phyloP scores from a whole-genome alignment of 2,888 invertebrate genomes.

The Rhagophthalmus giganteus region DNA sequence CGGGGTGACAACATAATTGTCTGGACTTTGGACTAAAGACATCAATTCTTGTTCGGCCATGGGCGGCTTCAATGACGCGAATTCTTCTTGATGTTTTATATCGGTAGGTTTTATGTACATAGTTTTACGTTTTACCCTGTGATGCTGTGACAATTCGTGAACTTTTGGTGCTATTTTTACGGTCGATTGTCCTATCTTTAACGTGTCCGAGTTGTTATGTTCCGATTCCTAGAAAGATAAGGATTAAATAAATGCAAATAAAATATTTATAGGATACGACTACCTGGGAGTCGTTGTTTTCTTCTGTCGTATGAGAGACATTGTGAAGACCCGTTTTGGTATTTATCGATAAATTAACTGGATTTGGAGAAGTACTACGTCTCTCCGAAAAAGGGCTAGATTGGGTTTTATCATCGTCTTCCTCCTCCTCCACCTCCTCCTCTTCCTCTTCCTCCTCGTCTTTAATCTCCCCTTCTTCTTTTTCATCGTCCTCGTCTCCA shows the following conservation, averaged over 20 bases:
- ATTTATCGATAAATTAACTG: constrained; percentile 72
- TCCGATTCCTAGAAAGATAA: constrained; percentile 43
- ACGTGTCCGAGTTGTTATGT: constrained; percentile 53
- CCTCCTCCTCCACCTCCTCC: constrained; percentile 46
- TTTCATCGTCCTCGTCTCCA: constrained; percentile 53
- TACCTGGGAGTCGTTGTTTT: constrained; percentile 40
- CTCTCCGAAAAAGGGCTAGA: constrained; percentile 60
- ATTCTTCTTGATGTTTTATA: constrained; percentile 71
- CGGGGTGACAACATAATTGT: constrained; percentile 83
- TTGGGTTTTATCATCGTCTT: constrained; percentile 46
- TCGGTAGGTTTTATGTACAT: constrained; percentile 71
- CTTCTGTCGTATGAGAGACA: constrained; percentile 54
- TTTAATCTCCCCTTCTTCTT: constrained; percentile 59
- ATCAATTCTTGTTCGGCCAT: constrained; percentile 67
- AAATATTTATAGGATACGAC: too few relatives aligned
- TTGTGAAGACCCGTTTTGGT: constrained; percentile 37
- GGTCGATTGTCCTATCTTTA: constrained; percentile 64
- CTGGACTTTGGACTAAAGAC: constrained; percentile 72
- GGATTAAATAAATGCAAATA: constrained; percentile 2
- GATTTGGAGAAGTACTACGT: constrained; percentile 76
- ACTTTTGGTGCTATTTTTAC: constrained; percentile 65
- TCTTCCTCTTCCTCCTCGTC: constrained; percentile 56
- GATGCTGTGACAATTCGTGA: constrained; percentile 58
- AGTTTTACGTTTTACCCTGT: constrained; percentile 63
- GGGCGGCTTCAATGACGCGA: constrained; percentile 67